These are phyloP conservation scores for Scyliorhinus canicula DNA, from an alignment of 2,797 vertebrate species.

Conservation along the genomic window DNA sequence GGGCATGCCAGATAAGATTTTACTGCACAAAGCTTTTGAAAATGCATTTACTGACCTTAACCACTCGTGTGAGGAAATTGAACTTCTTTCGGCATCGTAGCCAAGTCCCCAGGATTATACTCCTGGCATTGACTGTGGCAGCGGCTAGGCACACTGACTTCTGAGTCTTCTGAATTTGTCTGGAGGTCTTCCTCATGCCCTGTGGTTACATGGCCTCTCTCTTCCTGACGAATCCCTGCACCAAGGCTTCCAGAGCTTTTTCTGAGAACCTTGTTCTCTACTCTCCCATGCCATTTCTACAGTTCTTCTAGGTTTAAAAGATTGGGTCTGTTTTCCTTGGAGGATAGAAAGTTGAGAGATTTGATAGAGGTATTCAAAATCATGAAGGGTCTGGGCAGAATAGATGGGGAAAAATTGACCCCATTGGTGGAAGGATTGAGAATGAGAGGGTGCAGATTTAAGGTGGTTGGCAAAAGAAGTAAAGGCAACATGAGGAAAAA, in stretches of 20 bases:
- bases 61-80: neutral
- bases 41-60: neutral
- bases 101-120: neutral
- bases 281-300: neutral
- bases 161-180: neutral
- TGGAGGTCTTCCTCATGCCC: neutral
- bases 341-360: neutral
- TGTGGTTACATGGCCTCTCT: neutral
- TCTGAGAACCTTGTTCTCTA: neutral
- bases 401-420: neutral
- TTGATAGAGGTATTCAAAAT: neutral
- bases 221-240: neutral
- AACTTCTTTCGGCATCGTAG: neutral
- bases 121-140: neutral
- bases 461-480: neutral
- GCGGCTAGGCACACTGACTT: neutral
- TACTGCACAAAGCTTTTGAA: neutral
- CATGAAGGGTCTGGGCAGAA: neutral
- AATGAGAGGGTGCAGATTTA: neutral
- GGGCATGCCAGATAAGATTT: too few species aligned
- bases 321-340: neutral
- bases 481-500: neutral
- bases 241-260: neutral
- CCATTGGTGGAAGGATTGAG: neutral
- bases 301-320: neutral